Conservation (phyloP, 2,888 invertebrate genomes). For the Drosophila paucipuncta region DNA sequence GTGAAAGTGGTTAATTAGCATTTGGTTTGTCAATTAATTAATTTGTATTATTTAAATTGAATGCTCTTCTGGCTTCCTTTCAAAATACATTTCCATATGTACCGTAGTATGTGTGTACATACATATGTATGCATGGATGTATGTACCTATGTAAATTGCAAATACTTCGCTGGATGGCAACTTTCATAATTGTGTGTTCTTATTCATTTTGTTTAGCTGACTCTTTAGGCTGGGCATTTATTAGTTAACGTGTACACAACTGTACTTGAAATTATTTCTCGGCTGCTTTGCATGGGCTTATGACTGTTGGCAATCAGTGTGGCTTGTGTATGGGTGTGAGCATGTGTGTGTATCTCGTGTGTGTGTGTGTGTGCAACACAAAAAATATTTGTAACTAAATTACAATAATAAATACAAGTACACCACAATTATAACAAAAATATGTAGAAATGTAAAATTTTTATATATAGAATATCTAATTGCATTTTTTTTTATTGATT, state of each 20-base stretch:
- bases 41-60: constrained; percentile 19
- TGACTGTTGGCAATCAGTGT: constrained; percentile 23
- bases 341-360: constrained; percentile 23
- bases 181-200: constrained; percentile 64
- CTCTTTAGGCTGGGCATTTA: constrained; percentile 26
- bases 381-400: constrained; percentile 48
- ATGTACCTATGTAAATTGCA: constrained; percentile 57
- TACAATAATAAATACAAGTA: constrained; percentile 26
- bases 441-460: constrained; percentile 53
- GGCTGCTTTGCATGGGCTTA: constrained; percentile 37
- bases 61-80: constrained; percentile 15
- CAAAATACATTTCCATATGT: constrained; percentile 11
- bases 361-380: constrained; percentile 51
- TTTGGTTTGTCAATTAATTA: constrained; percentile 26
- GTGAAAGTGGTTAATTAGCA: constrained; percentile 38
- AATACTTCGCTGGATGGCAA: constrained; percentile 80
- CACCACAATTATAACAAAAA: constrained; percentile 39
- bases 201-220: constrained; percentile 18
- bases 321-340: constrained; percentile 10
- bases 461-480: constrained; percentile 65
- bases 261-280: constrained; percentile 31
- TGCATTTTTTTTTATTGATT: constrained; percentile 42
- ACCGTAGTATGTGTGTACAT: neutral
- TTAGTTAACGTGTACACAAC: constrained; percentile 18
- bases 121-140: constrained; percentile 8